These are phyloP conservation scores for Schizopygopsis pylzovi DNA, from an alignment of 2,797 vertebrate species.

Conservation along the genomic window DNA sequence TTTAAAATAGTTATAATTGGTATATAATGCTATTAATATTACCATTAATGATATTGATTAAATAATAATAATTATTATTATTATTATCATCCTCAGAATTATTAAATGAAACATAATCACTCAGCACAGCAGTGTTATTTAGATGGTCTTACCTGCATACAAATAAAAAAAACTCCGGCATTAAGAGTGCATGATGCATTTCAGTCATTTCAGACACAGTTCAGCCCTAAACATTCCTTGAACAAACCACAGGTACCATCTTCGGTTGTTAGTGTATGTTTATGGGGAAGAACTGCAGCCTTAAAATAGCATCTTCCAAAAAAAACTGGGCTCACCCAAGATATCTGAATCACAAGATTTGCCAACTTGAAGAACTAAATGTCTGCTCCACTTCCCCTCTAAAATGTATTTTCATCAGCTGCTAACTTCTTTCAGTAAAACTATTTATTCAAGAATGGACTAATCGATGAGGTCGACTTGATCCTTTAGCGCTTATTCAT, in stretches of 20 bases:
- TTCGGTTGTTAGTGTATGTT: conserved; percentile 61
- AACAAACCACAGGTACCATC: conserved; percentile 60
- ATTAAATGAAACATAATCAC: neutral
- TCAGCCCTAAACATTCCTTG: conserved; percentile 20
- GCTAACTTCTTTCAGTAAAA: neutral
- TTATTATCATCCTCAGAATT: neutral
- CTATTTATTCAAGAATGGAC: neutral
- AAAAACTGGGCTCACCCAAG: conserved; percentile 1
- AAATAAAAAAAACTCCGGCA: neutral
- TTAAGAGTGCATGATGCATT: neutral
- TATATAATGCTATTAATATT: neutral
- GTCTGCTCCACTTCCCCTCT: neutral
- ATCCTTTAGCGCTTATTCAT: neutral
- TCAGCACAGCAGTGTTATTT: neutral
- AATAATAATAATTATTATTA: neutral
- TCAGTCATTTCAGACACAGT: neutral
- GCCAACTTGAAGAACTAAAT: neutral
- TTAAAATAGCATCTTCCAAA: conserved; percentile 63
- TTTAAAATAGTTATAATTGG: neutral
- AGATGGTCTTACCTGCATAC: neutral
- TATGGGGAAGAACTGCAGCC: conserved; percentile 51
- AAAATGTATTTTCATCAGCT: neutral
- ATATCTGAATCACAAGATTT: neutral
- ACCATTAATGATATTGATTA: neutral
- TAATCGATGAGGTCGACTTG: neutral